phyloP scores from a whole-genome alignment of 2,888 invertebrate species.

The Pheosia tremula region DNA sequence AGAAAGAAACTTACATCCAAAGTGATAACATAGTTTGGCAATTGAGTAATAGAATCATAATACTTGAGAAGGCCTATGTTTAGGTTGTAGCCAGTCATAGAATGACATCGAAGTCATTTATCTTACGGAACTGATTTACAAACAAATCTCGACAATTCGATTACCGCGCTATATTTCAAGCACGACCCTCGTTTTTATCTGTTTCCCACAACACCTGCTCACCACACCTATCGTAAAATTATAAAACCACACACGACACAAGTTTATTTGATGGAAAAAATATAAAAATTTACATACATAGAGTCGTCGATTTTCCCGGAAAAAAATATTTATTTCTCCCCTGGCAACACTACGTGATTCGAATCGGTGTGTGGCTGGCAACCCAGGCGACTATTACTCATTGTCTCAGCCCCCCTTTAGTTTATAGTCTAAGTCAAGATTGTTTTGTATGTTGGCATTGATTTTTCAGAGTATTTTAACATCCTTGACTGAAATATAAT shows the following conservation, averaged over 20 bases:
- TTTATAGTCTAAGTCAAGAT: constrained; percentile 41
- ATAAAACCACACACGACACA: constrained; percentile 65
- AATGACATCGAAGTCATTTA: background rate
- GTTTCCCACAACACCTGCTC: constrained; percentile 55
- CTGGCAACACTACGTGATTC: constrained; percentile 74
- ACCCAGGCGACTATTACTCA: constrained; percentile 58
- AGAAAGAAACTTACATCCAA: no score
- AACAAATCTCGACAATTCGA: constrained; percentile 12
- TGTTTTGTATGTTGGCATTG: constrained; percentile 35
- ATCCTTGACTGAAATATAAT: no score
- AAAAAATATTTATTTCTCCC: constrained; percentile 76
- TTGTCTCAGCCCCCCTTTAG: constrained; percentile 48
- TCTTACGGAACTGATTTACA: background rate
- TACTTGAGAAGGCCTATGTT: background rate
- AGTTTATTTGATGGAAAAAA: constrained; percentile 63
- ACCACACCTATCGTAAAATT: constrained; percentile 58
- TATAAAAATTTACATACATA: constrained; percentile 79
- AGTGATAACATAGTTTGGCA: no score
- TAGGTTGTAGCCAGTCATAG: background rate
- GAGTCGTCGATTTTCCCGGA: constrained; percentile 62
- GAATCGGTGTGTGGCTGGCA: constrained; percentile 58
- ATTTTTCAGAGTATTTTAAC: no score
- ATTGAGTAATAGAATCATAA: no score
- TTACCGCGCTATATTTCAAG: constrained; percentile 5
- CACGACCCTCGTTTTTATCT: constrained; percentile 7